phyloP scores from a whole-genome alignment of 2,113 vertebrate genomes.

The Pelvicachromis taeniatus region DNA sequence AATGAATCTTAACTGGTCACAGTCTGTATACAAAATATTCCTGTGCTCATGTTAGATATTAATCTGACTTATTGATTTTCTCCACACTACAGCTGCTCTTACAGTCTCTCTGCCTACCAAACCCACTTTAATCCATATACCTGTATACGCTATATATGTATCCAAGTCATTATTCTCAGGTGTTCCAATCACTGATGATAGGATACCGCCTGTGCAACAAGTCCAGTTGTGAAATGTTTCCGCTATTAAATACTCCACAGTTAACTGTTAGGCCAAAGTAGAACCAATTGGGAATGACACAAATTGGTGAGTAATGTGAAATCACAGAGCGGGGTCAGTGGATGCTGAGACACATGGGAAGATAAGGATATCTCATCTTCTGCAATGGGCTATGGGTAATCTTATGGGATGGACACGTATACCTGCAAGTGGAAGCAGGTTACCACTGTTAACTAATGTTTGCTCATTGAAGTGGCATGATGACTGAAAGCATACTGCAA shows the following conservation, averaged over 20 bases:
- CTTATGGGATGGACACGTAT: background rate
- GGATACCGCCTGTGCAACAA: background rate
- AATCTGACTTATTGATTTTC: background rate
- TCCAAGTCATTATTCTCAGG: background rate
- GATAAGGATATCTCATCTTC: background rate
- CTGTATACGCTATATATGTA: background rate
- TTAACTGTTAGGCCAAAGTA: background rate
- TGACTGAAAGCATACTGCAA: background rate
- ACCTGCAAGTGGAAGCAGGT: background rate
- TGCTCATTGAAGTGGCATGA: background rate
- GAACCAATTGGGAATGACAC: rapidly evolving
- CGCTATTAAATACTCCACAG: background rate
- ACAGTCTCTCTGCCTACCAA: background rate
- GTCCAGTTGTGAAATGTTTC: background rate
- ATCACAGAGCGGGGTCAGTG: background rate
- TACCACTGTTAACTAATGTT: background rate
- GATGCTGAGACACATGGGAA: background rate
- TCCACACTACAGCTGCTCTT: background rate
- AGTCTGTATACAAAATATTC: background rate
- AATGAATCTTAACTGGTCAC: background rate
- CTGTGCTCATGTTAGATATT: background rate
- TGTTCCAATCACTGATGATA: background rate
- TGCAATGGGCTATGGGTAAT: background rate
- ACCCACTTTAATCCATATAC: background rate
- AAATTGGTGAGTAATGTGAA: background rate